Evolutionary conservation across 2,113 vertebrate genomes (phyloP).

Genomic region (Alouatta palliata): DNA sequence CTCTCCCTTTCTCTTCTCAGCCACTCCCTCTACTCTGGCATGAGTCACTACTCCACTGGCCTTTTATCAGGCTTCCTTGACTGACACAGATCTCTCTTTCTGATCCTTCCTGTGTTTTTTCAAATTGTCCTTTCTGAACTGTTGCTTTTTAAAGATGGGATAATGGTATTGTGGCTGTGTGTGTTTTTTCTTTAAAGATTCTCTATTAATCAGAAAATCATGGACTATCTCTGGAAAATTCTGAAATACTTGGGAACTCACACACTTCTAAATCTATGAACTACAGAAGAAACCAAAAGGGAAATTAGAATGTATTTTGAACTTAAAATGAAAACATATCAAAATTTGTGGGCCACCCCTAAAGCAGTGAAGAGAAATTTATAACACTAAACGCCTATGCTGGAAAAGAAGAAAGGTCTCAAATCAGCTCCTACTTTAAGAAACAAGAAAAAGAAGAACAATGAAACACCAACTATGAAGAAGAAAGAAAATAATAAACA

Average conservation of each 20-base stretch:
- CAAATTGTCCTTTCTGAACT: neutral
- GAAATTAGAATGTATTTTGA: neutral
- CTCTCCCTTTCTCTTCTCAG: neutral
- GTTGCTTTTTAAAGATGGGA: neutral
- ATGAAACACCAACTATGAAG: neutral
- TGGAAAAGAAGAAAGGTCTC: neutral
- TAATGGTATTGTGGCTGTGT: neutral
- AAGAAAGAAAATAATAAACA: neutral
- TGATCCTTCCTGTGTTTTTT: neutral
- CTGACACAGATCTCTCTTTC: neutral
- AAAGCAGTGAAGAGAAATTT: neutral
- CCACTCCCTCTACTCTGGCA: neutral
- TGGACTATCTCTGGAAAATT: neutral
- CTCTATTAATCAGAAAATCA: conserved; percentile 2
- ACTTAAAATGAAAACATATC: neutral
- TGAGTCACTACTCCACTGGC: neutral
- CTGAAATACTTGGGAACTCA: neutral
- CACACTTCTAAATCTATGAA: neutral
- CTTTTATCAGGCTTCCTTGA: neutral
- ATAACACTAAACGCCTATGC: neutral
- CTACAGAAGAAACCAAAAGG: neutral
- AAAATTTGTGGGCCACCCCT: neutral
- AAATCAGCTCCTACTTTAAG: neutral
- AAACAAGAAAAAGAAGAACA: neutral
- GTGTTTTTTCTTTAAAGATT: neutral